phyloP scores from a whole-genome alignment of 2,888 invertebrate genomes.

The Agriopis leucophaearia region DNA sequence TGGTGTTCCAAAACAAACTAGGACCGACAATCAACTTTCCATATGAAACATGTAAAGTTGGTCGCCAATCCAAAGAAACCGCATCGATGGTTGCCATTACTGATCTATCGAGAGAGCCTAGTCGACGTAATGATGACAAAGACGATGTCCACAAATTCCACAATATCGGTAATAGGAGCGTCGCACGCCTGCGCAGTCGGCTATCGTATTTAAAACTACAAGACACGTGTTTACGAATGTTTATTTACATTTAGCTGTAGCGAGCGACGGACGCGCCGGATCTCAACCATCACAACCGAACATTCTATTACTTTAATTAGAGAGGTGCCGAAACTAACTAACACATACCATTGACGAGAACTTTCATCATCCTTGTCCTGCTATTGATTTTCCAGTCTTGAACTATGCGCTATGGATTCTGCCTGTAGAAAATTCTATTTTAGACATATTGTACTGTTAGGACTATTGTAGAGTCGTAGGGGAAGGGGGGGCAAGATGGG shows the following conservation, averaged over 20 bases:
- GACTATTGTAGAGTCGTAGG: background rate
- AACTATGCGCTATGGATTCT: conserved; percentile 15
- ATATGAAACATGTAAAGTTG: background rate
- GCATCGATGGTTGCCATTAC: background rate
- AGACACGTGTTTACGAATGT: conserved; percentile 59
- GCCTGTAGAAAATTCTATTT: background rate
- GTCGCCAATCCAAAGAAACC: background rate
- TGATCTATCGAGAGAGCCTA: conserved; percentile 1
- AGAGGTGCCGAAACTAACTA: conserved; percentile 1
- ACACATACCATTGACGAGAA: background rate
- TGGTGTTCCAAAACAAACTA: background rate
- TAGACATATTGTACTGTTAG: too few species aligned
- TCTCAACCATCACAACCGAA: conserved; percentile 23
- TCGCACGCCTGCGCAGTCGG: conserved; percentile 32
- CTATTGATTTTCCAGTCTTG: conserved; percentile 32
- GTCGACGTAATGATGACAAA: conserved; percentile 23
- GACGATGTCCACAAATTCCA: conserved; percentile 12
- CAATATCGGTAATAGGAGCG: conserved; percentile 25
- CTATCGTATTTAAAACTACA: conserved; percentile 36
- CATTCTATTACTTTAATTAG: conserved; percentile 25
- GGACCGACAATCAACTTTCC: background rate
- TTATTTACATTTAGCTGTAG: conserved; percentile 65
- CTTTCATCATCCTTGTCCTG: background rate
- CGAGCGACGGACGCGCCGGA: conserved; percentile 47
- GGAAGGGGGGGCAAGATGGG: too few species aligned